phyloP scores from a whole-genome alignment of 2,113 vertebrate genomes.

The Gasterosteus aculeatus region DNA sequence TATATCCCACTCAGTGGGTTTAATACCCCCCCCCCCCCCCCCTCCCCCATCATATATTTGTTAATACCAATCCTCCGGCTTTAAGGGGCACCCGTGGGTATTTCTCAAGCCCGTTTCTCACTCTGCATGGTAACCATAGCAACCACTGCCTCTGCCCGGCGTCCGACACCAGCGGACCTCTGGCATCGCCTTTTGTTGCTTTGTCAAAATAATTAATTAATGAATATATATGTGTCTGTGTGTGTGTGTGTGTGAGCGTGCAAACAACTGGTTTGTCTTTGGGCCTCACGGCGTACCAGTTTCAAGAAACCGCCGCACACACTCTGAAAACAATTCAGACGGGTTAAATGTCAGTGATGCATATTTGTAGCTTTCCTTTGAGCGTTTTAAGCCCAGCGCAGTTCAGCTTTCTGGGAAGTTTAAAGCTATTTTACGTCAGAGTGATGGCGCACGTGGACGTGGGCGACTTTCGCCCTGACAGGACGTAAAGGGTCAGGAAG shows the following conservation, averaged over 20 bases:
- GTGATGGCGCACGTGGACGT: neutral
- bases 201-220: neutral
- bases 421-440: neutral
- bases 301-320: neutral
- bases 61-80: neutral
- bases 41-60: neutral
- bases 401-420: neutral
- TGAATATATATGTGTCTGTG: neutral
- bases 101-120: neutral
- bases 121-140: neutral
- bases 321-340: neutral
- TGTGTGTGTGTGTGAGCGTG: neutral
- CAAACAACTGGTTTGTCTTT: neutral
- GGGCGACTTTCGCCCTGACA: neutral
- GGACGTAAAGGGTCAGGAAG: conserved; percentile 8
- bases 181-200: neutral
- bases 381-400: neutral
- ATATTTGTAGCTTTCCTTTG: neutral
- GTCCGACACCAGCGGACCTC: neutral
- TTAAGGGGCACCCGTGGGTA: neutral
- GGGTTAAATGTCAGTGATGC: neutral
- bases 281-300: neutral
- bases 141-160: neutral
- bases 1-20: neutral
- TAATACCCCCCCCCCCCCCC: neutral